A percentile compares a stretch with the other conserved stretches of the same genome.
Conservation (phyloP, 64 coral and sea anemone species). For the Pocillopora damicornis region DNA sequence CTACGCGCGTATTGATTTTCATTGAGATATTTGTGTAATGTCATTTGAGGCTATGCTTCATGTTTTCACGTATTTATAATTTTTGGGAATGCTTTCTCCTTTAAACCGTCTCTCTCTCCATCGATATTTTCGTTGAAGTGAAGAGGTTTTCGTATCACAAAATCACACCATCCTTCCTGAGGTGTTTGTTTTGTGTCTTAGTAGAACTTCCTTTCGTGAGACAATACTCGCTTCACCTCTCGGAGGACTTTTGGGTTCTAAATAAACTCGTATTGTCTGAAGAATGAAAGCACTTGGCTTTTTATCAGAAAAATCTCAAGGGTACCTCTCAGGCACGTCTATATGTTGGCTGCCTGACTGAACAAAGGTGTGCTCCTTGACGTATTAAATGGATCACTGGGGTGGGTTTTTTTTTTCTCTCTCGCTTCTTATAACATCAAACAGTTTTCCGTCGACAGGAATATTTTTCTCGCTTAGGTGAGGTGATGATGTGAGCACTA, state of each 20-base stretch:
- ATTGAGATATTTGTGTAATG: too few species aligned
- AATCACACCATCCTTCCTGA: not conserved
- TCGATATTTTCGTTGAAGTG: too few species aligned
- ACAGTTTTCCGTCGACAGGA: too few species aligned
- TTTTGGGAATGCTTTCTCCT: too few species aligned
- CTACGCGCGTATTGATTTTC: too few species aligned
- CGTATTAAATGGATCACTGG: not conserved
- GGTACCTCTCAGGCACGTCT: not conserved
- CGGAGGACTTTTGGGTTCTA: not conserved
- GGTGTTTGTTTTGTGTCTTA: conserved; percentile 4
- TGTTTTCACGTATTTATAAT: too few species aligned
- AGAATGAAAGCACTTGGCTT: not conserved
- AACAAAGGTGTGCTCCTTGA: not conserved
- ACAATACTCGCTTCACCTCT: not conserved
- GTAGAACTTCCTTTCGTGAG: conserved; percentile 2
- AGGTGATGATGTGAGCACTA: not conserved
- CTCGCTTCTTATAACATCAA: too few species aligned
- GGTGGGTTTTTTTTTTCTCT: too few species aligned
- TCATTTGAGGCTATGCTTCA: too few species aligned
- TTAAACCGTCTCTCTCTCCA: too few species aligned
- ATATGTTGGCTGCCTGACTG: not conserved
- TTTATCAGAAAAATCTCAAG: conserved; percentile 2
- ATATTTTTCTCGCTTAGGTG: too few species aligned
- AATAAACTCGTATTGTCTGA: not conserved
- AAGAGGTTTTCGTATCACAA: not conserved